Conservation (phyloP, 2,113 vertebrate species). For the Lepidothrix coronata region DNA sequence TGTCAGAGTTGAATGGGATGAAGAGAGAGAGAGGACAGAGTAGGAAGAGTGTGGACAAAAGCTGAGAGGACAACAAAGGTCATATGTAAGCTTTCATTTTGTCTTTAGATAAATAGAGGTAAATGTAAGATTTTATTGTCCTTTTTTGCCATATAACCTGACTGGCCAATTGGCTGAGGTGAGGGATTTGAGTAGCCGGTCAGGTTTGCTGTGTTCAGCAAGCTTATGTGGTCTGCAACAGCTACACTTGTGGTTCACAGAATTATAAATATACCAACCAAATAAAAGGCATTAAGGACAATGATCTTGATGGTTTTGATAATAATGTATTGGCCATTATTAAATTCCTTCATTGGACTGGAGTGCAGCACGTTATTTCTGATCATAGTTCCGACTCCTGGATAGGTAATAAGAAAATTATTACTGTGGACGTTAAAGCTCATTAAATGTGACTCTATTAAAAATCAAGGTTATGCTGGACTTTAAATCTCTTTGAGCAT, state of each 20-base stretch:
- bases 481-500: conserved; percentile 71
- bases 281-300: conserved; percentile 59
- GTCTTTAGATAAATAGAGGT: background rate
- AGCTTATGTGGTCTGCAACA: background rate
- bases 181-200: background rate
- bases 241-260: conserved; percentile 27
- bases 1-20: background rate
- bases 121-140: background rate
- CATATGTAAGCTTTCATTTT: background rate
- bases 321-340: conserved; percentile 56
- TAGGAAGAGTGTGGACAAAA: background rate
- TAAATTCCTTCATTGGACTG: conserved; percentile 35
- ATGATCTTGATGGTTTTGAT: conserved; percentile 62
- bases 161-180: background rate
- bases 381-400: conserved; percentile 43
- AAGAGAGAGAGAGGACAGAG: background rate
- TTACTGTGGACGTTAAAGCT: conserved; percentile 70
- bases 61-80: background rate
- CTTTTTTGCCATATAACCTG: background rate
- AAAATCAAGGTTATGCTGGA: conserved; percentile 72
- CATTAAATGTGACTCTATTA: conserved; percentile 76
- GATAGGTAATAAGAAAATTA: conserved; percentile 70
- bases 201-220: background rate
- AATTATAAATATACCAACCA: conserved; percentile 50
- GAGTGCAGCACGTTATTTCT: conserved; percentile 31